Conservation (phyloP, 2,797 vertebrate genomes). For the Ciconia nigra region DNA sequence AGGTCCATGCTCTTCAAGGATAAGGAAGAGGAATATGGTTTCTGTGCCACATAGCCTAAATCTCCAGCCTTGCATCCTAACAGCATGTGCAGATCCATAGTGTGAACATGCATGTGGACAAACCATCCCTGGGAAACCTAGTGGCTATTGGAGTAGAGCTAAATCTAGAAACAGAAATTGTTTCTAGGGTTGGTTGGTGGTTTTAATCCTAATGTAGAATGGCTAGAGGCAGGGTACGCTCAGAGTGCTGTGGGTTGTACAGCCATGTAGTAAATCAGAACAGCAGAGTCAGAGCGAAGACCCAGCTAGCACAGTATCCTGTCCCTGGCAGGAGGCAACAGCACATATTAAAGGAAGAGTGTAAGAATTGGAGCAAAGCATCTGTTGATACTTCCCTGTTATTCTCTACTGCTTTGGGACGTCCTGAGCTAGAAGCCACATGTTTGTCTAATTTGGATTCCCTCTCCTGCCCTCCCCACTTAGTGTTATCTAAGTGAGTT, state of each 20-base stretch:
- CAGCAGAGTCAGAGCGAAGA: background rate
- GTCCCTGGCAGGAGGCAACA: background rate
- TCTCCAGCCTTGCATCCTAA: background rate
- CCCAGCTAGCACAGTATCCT: background rate
- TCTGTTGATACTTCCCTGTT: background rate
- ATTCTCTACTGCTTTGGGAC: background rate
- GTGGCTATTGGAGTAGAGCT: background rate
- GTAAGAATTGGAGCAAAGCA: background rate
- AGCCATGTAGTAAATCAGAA: background rate
- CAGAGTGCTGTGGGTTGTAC: background rate
- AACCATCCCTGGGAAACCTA: background rate
- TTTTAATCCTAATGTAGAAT: background rate
- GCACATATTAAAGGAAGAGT: background rate
- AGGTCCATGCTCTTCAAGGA: background rate
- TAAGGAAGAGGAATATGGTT: background rate
- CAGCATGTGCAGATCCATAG: background rate
- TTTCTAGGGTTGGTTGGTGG: background rate
- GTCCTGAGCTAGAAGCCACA: background rate
- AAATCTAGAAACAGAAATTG: background rate
- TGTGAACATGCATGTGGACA: background rate
- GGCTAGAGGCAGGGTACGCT: background rate
- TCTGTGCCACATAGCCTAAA: background rate
- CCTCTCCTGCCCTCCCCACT: rapidly evolving
- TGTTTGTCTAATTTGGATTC: background rate
- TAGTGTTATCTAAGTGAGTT: background rate